phyloP scores from a whole-genome alignment of 2,113 vertebrate genomes.

The Halcyon malimbica region DNA sequence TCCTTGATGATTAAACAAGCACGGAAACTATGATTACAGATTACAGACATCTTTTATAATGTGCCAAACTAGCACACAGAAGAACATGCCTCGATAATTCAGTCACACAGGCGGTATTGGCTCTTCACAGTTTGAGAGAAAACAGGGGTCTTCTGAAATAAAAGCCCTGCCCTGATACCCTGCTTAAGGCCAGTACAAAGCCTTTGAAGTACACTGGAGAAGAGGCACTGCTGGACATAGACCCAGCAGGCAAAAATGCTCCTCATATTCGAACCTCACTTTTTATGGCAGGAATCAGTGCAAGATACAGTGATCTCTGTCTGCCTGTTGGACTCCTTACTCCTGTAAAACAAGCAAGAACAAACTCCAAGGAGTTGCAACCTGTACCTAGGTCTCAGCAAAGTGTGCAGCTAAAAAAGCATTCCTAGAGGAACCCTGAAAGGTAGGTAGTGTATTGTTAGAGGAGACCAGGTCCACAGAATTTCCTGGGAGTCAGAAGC shows the following conservation, averaged over 20 bases:
- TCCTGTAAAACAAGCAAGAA: not conserved
- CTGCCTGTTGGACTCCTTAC: not conserved
- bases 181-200: not conserved
- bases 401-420: not conserved
- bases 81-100: not conserved
- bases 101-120: not conserved
- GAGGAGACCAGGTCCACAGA: not conserved
- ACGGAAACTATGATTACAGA: constrained; percentile 26
- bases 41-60: constrained; percentile 5
- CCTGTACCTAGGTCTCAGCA: not conserved
- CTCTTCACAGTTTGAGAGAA: not conserved
- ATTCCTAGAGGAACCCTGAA: not conserved
- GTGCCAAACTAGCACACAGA: not conserved
- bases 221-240: not conserved
- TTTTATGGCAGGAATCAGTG: not conserved
- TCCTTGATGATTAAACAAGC: not conserved
- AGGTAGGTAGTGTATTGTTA: not conserved
- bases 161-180: not conserved
- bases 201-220: not conserved
- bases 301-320: not conserved
- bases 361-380: not conserved
- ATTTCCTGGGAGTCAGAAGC: not conserved
- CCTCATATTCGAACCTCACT: not conserved
- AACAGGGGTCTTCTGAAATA: not conserved
- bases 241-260: not conserved